Conservation (phyloP, 2,888 invertebrate species). For the Cheilosia vernalis region DNA sequence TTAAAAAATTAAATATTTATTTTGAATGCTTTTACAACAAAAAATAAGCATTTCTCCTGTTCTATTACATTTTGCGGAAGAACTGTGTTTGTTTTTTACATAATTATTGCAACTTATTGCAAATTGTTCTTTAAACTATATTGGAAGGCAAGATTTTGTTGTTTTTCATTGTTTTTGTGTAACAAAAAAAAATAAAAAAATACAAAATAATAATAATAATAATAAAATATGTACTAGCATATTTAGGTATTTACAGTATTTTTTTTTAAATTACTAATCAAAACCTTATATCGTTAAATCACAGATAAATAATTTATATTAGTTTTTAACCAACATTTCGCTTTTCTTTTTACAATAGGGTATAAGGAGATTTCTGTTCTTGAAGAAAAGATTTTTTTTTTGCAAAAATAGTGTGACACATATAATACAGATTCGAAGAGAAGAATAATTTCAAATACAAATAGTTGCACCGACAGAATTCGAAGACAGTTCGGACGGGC, state of each 20-base stretch:
- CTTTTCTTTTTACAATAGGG: slow-evolving; percentile 21
- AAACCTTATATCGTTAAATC: slow-evolving; percentile 69
- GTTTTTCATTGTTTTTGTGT: slow-evolving; percentile 48
- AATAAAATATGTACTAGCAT: slow-evolving; percentile 20
- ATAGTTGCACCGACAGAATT: slow-evolving; percentile 38
- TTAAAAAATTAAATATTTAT: neutral
- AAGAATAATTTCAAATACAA: slow-evolving; percentile 5
- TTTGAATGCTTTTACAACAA: slow-evolving; percentile 36
- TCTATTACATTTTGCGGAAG: slow-evolving; percentile 56
- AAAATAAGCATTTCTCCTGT: slow-evolving; percentile 10
- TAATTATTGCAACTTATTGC: slow-evolving; percentile 67
- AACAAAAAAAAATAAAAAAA: slow-evolving; percentile 50
- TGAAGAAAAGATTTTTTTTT: neutral
- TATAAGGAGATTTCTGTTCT: slow-evolving; percentile 1
- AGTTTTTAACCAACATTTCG: slow-evolving; percentile 64
- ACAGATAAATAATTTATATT: slow-evolving; percentile 67
- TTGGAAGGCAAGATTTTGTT: slow-evolving; percentile 77
- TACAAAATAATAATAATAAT: slow-evolving; percentile 8
- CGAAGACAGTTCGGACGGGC: slow-evolving; percentile 12
- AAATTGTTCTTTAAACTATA: slow-evolving; percentile 41
- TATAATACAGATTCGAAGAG: slow-evolving; percentile 64
- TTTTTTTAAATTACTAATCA: slow-evolving; percentile 29
- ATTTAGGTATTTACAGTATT: slow-evolving; percentile 35
- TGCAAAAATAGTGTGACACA: slow-evolving; percentile 58
- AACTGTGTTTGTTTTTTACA: slow-evolving; percentile 35